phyloP scores from a whole-genome alignment of 2,113 vertebrate genomes.

The Girardinichthys multiradiatus region DNA sequence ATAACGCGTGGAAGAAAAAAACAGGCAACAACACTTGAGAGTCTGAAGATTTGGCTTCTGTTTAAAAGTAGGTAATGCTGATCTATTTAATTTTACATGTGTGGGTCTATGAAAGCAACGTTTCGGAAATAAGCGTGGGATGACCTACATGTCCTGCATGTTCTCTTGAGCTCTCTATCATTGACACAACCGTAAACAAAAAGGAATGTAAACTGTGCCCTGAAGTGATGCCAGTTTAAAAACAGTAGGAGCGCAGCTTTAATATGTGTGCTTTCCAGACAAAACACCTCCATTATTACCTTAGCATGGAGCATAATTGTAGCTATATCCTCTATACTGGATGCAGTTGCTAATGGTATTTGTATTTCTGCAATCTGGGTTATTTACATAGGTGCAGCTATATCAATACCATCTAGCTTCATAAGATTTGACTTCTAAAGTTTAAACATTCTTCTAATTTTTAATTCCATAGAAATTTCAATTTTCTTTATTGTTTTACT shows the following conservation, averaged over 20 bases:
- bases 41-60: neutral
- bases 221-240: constrained; percentile 19
- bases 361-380: neutral
- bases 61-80: neutral
- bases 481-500: constrained; percentile 29
- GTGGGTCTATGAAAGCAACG: neutral
- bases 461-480: constrained; percentile 11
- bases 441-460: neutral
- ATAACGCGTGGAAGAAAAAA: constrained; percentile 2
- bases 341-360: neutral
- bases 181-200: constrained; percentile 24
- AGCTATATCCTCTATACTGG: neutral
- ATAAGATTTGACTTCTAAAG: neutral
- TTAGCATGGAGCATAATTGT: neutral
- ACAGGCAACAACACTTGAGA: neutral
- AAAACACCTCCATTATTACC: neutral
- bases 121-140: constrained; percentile 11
- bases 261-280: constrained; percentile 2
- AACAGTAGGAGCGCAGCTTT: constrained; percentile 3
- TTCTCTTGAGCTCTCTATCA: constrained; percentile 11
- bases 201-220: constrained; percentile 10
- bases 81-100: constrained; percentile 13
- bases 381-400: neutral
- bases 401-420: neutral
- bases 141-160: constrained; percentile 22